Base-by-base conservation (phyloP, 2,113 vertebrate species). In the Cinclus cinclus region DNA sequence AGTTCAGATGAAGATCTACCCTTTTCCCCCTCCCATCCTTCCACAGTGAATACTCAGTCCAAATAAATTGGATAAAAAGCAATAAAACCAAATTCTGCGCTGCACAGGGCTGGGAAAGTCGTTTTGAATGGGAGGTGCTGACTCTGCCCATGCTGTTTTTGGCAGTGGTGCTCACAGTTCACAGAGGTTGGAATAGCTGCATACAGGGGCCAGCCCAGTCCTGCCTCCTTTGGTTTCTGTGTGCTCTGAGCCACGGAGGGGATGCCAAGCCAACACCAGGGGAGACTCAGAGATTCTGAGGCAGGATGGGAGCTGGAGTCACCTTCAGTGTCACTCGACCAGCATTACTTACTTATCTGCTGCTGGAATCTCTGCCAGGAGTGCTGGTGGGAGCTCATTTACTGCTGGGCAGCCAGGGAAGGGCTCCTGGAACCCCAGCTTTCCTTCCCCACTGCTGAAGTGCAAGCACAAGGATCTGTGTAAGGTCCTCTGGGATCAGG, bases 1-100 rank as follows among this genome's bases (percentile, higher is more conserved):
- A 35, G 4, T 42, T 80, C 28, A 41, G 12, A 23, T 53, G 12
- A 53, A 64, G 28, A 50, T 27, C 11, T 39, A 35, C 19, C 13
- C 5, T 23, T 73, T 86, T 59, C 0, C 15, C 11, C 3, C 20
- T 83, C 9, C 49, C 4, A 0, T 33, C 11, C 10, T 10, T 47
- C 27, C 55, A 5, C 9, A 44, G 52, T 6, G 31, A 69, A 47
- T 53, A 76, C 15, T 63, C 25, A 63, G n/a, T 16, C 8, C 9
- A 5, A 33, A 33, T 52, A 46, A 69, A 39, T 1, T 56, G 19
- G 8, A 21, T 5, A 27, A 69, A 64, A 76, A 67, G 3, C 7
- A 21, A 3, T 15, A 35, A 87, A 49, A 25, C 2, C 19, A 21
- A 23, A 33, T 25, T 56, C 18, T 41, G 4, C 49, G 21, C n/a